Evolutionary conservation across 2,113 vertebrate genomes (phyloP), one percentile per base, ranked within the genome.

Genomic region (Nothobranchius furzeri): DNA sequence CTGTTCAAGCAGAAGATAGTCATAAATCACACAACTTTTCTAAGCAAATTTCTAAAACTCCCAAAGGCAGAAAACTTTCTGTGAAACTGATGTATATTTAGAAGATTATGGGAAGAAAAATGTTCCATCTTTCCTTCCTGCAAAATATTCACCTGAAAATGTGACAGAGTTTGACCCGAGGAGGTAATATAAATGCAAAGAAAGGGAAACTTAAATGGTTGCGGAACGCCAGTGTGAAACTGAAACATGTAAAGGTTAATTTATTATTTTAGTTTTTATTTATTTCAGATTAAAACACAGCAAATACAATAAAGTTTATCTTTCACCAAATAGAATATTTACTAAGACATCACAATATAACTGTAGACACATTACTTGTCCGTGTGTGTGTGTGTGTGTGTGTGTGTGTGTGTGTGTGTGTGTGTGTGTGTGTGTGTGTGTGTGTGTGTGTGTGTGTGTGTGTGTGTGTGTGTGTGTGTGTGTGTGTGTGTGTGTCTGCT

Each of bases 11-110:
- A 50, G 40, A 45, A 69, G 47, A 61, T 43, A 43, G 36, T 60
- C 37, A 45, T 30, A 57, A 55, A 66, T 76, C 42, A 40, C 5
- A 47, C n/a, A 64, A 50, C 52, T 25, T 36, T 61, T 65, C 47
- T 25, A 51, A 58, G 3, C 7, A 37, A 9, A 15, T 15, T 9
- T 12, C 12, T 25, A 10, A 53, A 53, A 30, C 12, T 30, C 20
- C 20, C 25, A 35, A 25, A 13, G 25, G 24, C 51, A 53, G 20
- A 4, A 30, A 30, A 25, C 12, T n/a, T 55, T 36, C 25, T 17
- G 7, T 9, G n/a, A 9, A 40, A 9, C 36, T 37, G 9, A 11
- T 17, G 54, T 56, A 15, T 40, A 11, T 40, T 56, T 56, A 12
- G 50, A 11, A 12, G n/a, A 9, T 17, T 17, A 51, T 24, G 25